phyloP scores from a whole-genome alignment of 2,888 invertebrate genomes.

The Yponomeuta evonymella region DNA sequence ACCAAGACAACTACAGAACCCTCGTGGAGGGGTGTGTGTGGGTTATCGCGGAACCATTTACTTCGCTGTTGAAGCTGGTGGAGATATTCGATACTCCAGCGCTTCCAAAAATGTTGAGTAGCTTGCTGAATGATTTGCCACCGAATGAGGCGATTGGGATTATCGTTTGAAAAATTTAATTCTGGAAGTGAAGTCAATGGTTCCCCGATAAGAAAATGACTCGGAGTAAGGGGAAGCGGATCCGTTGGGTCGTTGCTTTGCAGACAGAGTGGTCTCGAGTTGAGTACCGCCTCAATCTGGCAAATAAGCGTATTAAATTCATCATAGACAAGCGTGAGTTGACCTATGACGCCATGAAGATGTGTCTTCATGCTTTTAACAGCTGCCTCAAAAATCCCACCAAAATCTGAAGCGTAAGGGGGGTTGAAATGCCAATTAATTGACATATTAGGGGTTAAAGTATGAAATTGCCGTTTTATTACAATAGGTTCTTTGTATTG shows the following conservation, averaged over 20 bases:
- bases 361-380: slow-evolving; percentile 15
- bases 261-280: slow-evolving; percentile 1
- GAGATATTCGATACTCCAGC: slow-evolving; percentile 14
- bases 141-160: slow-evolving; percentile 7
- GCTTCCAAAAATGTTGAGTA: slow-evolving; percentile 15
- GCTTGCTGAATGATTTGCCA: slow-evolving; percentile 10
- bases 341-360: slow-evolving; percentile 11
- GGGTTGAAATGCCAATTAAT: slow-evolving; percentile 8
- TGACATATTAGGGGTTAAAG: background rate
- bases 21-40: background rate
- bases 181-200: slow-evolving; percentile 7
- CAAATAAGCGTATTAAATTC: slow-evolving; percentile 13
- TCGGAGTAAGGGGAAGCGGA: slow-evolving; percentile 11
- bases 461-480: no score
- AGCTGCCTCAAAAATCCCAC: slow-evolving; percentile 5
- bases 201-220: slow-evolving; percentile 14
- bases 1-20: slow-evolving; percentile 17
- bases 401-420: background rate
- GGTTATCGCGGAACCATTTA: slow-evolving; percentile 10
- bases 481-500: no score
- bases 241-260: background rate
- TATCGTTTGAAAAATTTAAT: background rate
- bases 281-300: slow-evolving; percentile 13
- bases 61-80: slow-evolving; percentile 13
- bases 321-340: slow-evolving; percentile 7